These are phyloP conservation scores for Lacerta agilis DNA, from an alignment of 2,797 vertebrate species.

Conservation along the genomic window DNA sequence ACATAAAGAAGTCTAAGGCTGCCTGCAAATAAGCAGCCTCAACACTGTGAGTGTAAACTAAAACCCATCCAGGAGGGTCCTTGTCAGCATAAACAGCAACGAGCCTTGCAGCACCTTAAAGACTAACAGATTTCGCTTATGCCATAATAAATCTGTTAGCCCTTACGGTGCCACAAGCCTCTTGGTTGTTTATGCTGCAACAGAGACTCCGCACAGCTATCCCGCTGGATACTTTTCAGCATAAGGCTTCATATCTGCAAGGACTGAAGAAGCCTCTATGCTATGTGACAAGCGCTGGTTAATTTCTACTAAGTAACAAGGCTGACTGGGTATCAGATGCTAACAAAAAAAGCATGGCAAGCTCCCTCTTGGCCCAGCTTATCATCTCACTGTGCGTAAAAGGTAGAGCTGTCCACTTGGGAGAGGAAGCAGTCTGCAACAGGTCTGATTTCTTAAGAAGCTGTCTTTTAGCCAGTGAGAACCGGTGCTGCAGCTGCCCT, in stretches of 20 bases:
- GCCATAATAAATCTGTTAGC: not conserved
- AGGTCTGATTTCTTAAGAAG: too few species aligned
- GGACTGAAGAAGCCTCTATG: not conserved
- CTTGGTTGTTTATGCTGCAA: not conserved
- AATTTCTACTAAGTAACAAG: not conserved
- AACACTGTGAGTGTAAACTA: not conserved
- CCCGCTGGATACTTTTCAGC: not conserved
- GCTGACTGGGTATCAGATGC: not conserved
- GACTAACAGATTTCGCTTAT: not conserved
- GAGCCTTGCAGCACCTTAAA: not conserved
- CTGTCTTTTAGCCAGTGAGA: too few species aligned
- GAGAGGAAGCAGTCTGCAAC: not conserved
- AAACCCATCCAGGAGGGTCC: not conserved
- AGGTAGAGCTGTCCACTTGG: not conserved
- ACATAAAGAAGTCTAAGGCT: not conserved
- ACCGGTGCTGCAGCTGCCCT: not conserved
- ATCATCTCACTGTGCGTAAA: not conserved
- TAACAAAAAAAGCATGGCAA: not conserved
- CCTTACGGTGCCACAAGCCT: not conserved
- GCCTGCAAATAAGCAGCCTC: not conserved
- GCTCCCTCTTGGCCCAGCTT: not conserved
- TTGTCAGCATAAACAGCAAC: not conserved
- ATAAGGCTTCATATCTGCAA: not conserved
- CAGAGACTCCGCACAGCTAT: not conserved
- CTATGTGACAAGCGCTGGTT: not conserved